Evolutionary conservation across 2,888 invertebrate species (phyloP).

Genomic region (Alviniconcha strummeri): DNA sequence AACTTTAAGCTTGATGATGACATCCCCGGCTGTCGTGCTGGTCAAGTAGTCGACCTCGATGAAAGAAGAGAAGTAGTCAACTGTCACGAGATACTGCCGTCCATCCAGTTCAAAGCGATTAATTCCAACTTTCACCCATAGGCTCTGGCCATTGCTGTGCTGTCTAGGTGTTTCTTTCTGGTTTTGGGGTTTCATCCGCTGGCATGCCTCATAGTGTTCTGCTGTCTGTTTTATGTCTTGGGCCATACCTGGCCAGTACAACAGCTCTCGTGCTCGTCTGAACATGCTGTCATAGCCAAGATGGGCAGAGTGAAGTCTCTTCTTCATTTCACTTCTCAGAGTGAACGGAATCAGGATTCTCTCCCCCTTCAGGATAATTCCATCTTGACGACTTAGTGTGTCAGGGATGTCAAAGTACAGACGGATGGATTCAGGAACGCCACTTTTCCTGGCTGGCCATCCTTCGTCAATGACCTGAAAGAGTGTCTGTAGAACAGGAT

Average conservation of each 20-base stretch:
- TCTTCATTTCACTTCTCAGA: conserved; percentile 30
- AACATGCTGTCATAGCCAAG: conserved; percentile 39
- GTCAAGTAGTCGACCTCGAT: conserved; percentile 20
- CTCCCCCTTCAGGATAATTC: conserved; percentile 35
- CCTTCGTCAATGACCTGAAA: conserved; percentile 21
- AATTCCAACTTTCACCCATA: conserved; percentile 28
- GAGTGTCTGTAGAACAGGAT: neutral
- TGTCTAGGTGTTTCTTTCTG: conserved; percentile 11
- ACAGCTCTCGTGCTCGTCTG: conserved; percentile 24
- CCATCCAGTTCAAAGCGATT: conserved; percentile 32
- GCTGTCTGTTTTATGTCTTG: conserved; percentile 18
- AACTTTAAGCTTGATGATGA: neutral
- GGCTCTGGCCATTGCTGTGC: conserved; percentile 8
- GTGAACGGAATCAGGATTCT: conserved; percentile 28
- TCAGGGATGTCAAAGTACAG: conserved; percentile 35
- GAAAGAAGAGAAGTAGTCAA: conserved; percentile 18
- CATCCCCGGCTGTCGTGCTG: neutral
- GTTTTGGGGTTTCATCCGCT: neutral
- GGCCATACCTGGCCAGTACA: conserved; percentile 35
- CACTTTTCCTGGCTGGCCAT: conserved; percentile 27
- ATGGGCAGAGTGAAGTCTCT: conserved; percentile 37
- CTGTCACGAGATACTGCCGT: conserved; percentile 11
- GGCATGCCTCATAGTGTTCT: conserved; percentile 17
- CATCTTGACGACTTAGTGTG: conserved; percentile 20
- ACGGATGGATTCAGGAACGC: conserved; percentile 5